Evolutionary conservation across 2,888 invertebrate genomes (phyloP).

Genomic region (Podabrus alpinus): DNA sequence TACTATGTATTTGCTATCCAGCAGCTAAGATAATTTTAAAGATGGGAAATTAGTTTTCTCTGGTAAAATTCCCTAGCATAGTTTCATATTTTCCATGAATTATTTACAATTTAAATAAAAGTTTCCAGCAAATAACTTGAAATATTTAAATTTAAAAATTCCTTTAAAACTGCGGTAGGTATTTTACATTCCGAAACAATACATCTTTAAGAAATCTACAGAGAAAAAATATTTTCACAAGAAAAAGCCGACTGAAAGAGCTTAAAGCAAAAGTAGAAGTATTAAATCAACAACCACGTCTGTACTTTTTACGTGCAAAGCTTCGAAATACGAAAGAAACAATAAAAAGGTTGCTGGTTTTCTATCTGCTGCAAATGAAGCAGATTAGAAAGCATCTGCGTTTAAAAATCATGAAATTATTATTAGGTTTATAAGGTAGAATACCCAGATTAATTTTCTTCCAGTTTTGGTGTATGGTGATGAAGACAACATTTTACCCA

Average conservation of each 20-base stretch:
- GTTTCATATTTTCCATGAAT: slow-evolving; percentile 13
- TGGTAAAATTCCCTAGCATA: slow-evolving; percentile 12
- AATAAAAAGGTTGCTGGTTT: slow-evolving; percentile 21
- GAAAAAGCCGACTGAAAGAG: slow-evolving; percentile 8
- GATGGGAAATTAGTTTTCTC: slow-evolving; percentile 19
- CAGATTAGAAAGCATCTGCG: slow-evolving; percentile 14
- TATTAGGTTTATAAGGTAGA: neutral
- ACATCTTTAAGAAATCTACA: slow-evolving; percentile 3
- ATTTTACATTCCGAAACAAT: slow-evolving; percentile 10
- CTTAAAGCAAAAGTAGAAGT: slow-evolving; percentile 17
- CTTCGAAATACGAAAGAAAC: slow-evolving; percentile 17
- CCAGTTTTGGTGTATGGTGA: neutral
- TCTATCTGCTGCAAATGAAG: slow-evolving; percentile 17
- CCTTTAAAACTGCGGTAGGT: neutral
- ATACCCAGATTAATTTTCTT: neutral
- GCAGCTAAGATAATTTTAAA: slow-evolving; percentile 19
- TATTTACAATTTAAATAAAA: neutral
- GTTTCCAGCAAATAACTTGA: neutral
- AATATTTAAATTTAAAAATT: neutral
- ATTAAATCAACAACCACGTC: slow-evolving; percentile 26
- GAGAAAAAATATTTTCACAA: slow-evolving; percentile 18
- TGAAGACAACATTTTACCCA: too few species aligned
- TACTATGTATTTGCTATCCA: slow-evolving; percentile 2
- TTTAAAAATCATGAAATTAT: neutral
- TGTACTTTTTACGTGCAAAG: slow-evolving; percentile 23